Evolutionary conservation across 2,797 vertebrate genomes (phyloP).

Genomic region (Petrocephalus sullivani): DNA sequence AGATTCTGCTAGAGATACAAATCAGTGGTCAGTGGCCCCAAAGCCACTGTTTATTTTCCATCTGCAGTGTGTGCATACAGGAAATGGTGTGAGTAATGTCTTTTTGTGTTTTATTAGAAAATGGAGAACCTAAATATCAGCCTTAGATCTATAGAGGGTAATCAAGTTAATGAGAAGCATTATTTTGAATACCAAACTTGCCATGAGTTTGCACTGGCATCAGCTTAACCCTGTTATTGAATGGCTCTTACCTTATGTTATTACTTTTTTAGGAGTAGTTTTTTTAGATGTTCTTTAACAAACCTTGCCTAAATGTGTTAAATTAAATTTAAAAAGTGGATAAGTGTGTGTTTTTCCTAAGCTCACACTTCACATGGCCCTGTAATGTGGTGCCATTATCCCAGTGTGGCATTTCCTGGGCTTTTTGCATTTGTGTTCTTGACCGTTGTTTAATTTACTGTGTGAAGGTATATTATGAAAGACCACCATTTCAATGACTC

Average conservation of each 20-base stretch:
- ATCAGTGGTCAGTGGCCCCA: no score
- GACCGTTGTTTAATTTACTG: background rate
- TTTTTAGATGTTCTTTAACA: background rate
- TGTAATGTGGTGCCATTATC: background rate
- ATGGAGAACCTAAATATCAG: background rate
- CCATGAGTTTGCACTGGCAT: background rate
- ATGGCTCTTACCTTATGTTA: background rate
- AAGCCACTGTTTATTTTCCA: background rate
- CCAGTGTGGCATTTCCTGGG: background rate
- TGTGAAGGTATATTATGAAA: background rate
- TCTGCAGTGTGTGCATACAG: background rate
- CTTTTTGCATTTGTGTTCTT: background rate
- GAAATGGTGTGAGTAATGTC: background rate
- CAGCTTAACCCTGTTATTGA: background rate
- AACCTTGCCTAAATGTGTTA: background rate
- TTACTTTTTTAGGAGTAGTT: background rate
- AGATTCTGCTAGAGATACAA: background rate
- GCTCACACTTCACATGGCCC: background rate
- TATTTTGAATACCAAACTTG: background rate
- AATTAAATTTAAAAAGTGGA: background rate
- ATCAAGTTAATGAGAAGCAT: background rate
- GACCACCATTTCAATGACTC: background rate
- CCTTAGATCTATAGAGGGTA: background rate
- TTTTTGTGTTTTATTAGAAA: background rate
- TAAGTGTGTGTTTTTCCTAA: background rate